These are phyloP conservation scores for Lithobates pipiens DNA, from an alignment of 2,797 vertebrate species.

Conservation along the genomic window DNA sequence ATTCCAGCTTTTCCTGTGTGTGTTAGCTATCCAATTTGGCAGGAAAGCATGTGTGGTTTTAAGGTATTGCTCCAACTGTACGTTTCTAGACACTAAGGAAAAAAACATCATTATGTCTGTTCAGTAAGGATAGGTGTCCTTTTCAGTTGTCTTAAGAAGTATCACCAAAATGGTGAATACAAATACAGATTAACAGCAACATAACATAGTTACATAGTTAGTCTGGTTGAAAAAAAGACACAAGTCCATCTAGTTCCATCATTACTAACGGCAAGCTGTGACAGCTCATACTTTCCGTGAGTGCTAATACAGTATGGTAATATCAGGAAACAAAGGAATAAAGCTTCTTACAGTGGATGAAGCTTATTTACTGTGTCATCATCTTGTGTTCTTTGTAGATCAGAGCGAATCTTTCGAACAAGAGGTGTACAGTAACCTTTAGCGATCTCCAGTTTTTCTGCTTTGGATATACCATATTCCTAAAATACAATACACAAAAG, in stretches of 20 bases:
- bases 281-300: not conserved
- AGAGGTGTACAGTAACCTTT: slow-evolving; percentile 90
- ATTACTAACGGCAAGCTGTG: not conserved
- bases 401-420: slow-evolving; percentile 88
- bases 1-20: not conserved
- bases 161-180: no score
- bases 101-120: not conserved
- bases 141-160: not conserved
- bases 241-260: no score
- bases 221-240: no score
- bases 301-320: not conserved
- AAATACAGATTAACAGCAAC: no score
- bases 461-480: slow-evolving; percentile 90
- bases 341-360: slow-evolving; percentile 84
- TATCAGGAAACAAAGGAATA: not conserved
- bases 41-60: not conserved
- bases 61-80: not conserved
- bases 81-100: not conserved
- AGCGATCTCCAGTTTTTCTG: slow-evolving; percentile 88
- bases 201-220: no score
- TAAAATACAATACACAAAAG: slow-evolving; percentile 58
- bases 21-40: not conserved
- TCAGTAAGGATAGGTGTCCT: no score
- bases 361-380: slow-evolving; percentile 92
- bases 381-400: slow-evolving; percentile 90